Evolutionary conservation across 2,888 invertebrate genomes (phyloP).

Genomic region (Rutpela maculata): DNA sequence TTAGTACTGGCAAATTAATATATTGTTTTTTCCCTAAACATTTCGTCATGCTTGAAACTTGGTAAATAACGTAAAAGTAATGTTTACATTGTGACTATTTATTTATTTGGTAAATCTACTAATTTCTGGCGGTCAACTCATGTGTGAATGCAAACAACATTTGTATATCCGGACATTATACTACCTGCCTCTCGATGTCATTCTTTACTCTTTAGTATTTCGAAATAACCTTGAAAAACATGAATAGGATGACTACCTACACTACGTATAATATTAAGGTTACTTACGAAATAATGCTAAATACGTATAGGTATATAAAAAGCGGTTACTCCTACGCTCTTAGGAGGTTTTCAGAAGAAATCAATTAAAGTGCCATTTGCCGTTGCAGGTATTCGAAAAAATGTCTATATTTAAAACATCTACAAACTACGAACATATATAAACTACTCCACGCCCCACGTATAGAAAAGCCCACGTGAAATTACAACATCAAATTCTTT

Average conservation of each 20-base stretch:
- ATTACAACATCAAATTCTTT: constrained; percentile 5
- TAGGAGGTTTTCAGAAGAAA: constrained; percentile 5
- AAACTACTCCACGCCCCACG: constrained; percentile 3
- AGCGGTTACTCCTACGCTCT: constrained; percentile 26
- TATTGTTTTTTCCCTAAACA: neutral
- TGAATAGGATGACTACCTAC: constrained; percentile 35
- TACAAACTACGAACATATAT: neutral
- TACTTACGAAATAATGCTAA: constrained; percentile 37
- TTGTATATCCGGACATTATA: neutral
- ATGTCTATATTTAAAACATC: neutral
- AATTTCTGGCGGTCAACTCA: neutral
- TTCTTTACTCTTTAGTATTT: constrained; percentile 23
- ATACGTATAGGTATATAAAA: constrained; percentile 26
- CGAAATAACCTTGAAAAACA: constrained; percentile 34
- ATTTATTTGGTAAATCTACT: neutral
- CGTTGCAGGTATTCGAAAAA: constrained; percentile 8
- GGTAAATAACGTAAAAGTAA: neutral
- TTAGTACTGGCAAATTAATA: neutral
- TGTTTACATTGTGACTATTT: neutral
- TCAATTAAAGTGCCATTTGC: constrained; percentile 10
- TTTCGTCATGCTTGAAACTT: neutral
- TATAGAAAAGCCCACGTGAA: constrained; percentile 13
- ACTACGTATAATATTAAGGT: constrained; percentile 31
- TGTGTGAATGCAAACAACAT: neutral
- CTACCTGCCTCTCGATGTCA: constrained; percentile 26